phyloP scores from a whole-genome alignment of 2,113 vertebrate species.

The Urocynchramus pylzowi region DNA sequence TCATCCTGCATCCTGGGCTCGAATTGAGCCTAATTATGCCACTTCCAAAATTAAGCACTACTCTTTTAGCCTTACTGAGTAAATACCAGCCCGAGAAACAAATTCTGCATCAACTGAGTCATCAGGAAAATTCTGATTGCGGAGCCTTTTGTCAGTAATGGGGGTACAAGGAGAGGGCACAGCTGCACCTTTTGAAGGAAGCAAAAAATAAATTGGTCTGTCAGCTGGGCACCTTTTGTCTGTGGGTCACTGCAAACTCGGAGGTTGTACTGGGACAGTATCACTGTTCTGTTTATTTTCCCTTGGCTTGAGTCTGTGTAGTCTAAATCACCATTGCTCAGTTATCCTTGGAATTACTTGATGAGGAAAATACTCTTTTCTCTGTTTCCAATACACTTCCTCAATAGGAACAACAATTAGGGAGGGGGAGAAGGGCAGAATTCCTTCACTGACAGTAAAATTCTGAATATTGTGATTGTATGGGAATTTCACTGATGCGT shows the following conservation, averaged over 20 bases:
- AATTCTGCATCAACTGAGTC: conserved; percentile 33
- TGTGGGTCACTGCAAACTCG: background rate
- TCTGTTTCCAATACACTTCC: background rate
- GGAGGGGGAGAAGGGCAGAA: fast-evolving
- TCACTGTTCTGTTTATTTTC: background rate
- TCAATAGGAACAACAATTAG: background rate
- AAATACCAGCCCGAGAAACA: background rate
- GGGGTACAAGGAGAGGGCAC: background rate
- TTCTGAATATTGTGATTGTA: background rate
- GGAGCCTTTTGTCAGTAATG: background rate
- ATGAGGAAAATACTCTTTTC: background rate
- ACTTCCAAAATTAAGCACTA: conserved; percentile 40
- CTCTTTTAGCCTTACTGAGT: conserved; percentile 12
- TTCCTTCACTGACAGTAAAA: background rate
- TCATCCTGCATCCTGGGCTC: conserved; percentile 9
- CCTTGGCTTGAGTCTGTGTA: background rate
- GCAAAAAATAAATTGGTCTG: background rate
- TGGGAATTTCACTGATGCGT: background rate
- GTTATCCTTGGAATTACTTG: background rate
- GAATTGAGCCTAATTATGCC: background rate
- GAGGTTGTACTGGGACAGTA: background rate
- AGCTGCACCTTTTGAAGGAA: background rate
- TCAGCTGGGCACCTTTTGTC: background rate
- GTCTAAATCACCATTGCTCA: background rate
- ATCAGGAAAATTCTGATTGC: conserved; percentile 18